A percentile compares a stretch with the other conserved stretches of the same genome.
Conservation (phyloP, 2,797 vertebrate genomes). For the Argentina silus region DNA sequence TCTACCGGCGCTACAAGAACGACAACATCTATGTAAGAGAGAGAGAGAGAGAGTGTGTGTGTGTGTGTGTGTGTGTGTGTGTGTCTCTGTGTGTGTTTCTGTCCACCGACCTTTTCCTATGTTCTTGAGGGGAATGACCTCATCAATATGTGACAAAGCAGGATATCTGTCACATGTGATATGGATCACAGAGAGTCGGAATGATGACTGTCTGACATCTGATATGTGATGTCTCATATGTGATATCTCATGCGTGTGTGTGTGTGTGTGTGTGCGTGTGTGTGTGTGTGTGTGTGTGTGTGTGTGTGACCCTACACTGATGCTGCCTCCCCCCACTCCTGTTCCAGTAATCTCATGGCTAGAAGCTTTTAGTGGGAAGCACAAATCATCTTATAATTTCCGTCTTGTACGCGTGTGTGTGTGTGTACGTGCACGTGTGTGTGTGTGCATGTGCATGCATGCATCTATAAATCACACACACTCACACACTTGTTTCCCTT, state of each 20-base stretch:
- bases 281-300: neutral
- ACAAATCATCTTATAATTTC: constrained; percentile 41
- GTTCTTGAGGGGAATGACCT: too few relatives aligned
- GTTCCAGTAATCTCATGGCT: constrained; percentile 34
- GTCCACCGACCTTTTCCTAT: too few relatives aligned
- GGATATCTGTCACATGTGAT: too few relatives aligned
- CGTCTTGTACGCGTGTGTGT: constrained; percentile 11
- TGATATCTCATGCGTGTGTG: neutral
- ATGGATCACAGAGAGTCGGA: too few relatives aligned
- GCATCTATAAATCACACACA: constrained; percentile 26
- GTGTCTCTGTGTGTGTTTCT: too few relatives aligned
- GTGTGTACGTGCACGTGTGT: neutral
- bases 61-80: neutral
- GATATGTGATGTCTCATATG: neutral
- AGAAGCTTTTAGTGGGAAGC: constrained; percentile 51
- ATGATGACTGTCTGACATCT: too few relatives aligned
- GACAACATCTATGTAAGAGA: constrained; percentile 88
- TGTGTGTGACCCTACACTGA: neutral
- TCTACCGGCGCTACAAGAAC: constrained; percentile 87
- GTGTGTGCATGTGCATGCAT: neutral
- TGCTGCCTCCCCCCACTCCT: neutral
- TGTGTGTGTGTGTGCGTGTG: constrained; percentile 7
- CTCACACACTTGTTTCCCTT: neutral
- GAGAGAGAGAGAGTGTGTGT: neutral
- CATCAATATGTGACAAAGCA: too few relatives aligned